Evolutionary conservation across 2,888 invertebrate genomes (phyloP).

Genomic region (Cephus sareptanus): DNA sequence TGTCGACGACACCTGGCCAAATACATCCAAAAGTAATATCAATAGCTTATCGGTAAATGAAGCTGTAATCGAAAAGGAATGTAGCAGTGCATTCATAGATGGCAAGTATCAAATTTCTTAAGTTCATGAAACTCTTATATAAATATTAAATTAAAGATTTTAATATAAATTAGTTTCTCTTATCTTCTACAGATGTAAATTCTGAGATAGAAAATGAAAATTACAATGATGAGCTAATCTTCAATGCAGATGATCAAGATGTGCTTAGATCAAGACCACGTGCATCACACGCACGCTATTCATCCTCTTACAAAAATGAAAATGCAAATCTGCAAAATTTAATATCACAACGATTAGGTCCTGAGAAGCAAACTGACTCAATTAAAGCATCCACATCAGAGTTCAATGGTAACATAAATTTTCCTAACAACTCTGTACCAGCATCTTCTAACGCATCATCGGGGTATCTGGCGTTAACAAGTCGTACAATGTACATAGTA

Average conservation of each 20-base stretch:
- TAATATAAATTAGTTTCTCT: background rate
- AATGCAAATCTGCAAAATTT: background rate
- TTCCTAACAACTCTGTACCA: conserved; percentile 10
- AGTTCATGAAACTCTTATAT: background rate
- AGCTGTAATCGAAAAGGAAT: conserved; percentile 6
- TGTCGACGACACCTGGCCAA: background rate
- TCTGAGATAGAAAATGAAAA: conserved; percentile 1
- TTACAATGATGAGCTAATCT: background rate
- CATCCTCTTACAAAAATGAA: background rate
- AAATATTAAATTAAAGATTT: background rate
- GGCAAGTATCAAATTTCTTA: conserved; percentile 6
- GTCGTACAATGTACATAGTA: conserved; percentile 38
- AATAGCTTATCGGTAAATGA: background rate
- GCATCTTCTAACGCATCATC: conserved; percentile 16
- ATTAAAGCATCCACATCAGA: background rate
- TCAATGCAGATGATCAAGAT: conserved; percentile 4
- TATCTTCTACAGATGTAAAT: background rate
- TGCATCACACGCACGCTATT: background rate
- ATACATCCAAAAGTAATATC: background rate
- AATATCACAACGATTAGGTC: background rate
- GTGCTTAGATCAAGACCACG: conserved; percentile 16
- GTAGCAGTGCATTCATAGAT: background rate
- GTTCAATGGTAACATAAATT: conserved; percentile 2
- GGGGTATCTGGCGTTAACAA: conserved; percentile 25
- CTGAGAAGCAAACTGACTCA: background rate